Evolutionary conservation across 2,888 invertebrate species (phyloP).

Genomic region (Choristoneura rosaceana): DNA sequence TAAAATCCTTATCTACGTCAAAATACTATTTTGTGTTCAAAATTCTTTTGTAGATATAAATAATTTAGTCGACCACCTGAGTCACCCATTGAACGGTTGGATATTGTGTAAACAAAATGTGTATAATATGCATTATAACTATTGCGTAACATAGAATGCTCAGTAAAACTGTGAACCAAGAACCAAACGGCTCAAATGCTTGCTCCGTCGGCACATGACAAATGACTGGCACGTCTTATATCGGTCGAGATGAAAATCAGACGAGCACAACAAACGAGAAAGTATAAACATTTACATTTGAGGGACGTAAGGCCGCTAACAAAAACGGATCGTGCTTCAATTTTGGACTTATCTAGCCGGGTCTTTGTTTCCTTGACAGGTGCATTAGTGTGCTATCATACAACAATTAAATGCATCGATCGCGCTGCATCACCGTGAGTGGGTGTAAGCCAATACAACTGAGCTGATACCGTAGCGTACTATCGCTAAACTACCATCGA

Average conservation of each 20-base stretch:
- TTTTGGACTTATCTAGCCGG: conserved; percentile 78
- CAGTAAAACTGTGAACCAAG: conserved; percentile 33
- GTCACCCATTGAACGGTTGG: conserved; percentile 17
- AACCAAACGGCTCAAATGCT: conserved; percentile 28
- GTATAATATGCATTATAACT: conserved; percentile 19
- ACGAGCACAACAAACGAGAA: conserved; percentile 65
- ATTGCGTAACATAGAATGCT: conserved; percentile 40
- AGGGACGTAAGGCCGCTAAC: conserved; percentile 59
- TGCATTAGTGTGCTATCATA: conserved; percentile 83
- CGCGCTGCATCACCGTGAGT: conserved; percentile 77
- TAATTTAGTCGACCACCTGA: conserved; percentile 6
- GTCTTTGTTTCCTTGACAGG: conserved; percentile 84
- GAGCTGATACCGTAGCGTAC: conserved; percentile 46
- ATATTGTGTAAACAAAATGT: conserved; percentile 26
- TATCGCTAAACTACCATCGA: conserved; percentile 49
- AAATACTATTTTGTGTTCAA: not conserved
- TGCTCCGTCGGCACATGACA: conserved; percentile 62
- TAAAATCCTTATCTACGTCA: conserved; percentile 12
- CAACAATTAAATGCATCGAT: conserved; percentile 83
- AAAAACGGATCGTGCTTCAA: conserved; percentile 74
- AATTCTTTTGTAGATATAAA: not conserved
- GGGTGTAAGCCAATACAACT: conserved; percentile 51
- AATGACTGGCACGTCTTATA: conserved; percentile 79
- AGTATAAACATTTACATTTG: conserved; percentile 85
- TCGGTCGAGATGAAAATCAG: conserved; percentile 69